Base-by-base conservation (phyloP, 2,888 invertebrate genomes). In the Mayetiola destructor region DNA sequence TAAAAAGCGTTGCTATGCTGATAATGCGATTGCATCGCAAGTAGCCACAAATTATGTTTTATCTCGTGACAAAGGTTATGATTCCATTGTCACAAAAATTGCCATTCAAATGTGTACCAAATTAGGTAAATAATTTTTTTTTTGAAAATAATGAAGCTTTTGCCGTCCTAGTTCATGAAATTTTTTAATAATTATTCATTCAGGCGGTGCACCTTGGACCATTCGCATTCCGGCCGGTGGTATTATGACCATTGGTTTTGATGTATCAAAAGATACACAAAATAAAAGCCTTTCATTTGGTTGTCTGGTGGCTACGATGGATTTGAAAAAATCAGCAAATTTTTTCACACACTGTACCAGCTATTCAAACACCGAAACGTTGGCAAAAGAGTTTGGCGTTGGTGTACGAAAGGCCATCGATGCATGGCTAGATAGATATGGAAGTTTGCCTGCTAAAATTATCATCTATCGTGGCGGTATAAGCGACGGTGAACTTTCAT, bases 71-170 rank as follows among this genome's bases (percentile, higher is more conserved):
- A 5, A n/a, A 5, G 27, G 27, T n/a, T 66, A 63, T 73, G 12
- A 65, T 69, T 85, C 88, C 0, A 84, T 95, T 42, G 89, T 88
- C 0, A 91, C 92, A 0, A 96, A 96, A 74, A 81, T 96, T 0
- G 88, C 87, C 0, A 86, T 96, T 16, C 96, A 97, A 67, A 80
- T 97, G 63, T 90, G 89, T 67, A 90, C 91, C 64, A 96, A 96
- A 74, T 69, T 95, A 18, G 5, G 16, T 5, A 20, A 20, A 10
- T 18, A 3, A 40, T 40, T 40, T 18, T 18, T 18, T 4, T 40
- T 18, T 16, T 18, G 3, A 40, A 10, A 16, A 18, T 20, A 5
- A 18, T 18, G 5, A 16, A 8, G 16, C 16, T 8, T 36, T 36
- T 48, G 48, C n/a, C n/a, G n/a, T n/a, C n/a, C n/a, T n/a, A n/a